These are phyloP conservation scores for Andrena bicolor DNA, from an alignment of 2,888 invertebrate species.

Conservation along the genomic window DNA sequence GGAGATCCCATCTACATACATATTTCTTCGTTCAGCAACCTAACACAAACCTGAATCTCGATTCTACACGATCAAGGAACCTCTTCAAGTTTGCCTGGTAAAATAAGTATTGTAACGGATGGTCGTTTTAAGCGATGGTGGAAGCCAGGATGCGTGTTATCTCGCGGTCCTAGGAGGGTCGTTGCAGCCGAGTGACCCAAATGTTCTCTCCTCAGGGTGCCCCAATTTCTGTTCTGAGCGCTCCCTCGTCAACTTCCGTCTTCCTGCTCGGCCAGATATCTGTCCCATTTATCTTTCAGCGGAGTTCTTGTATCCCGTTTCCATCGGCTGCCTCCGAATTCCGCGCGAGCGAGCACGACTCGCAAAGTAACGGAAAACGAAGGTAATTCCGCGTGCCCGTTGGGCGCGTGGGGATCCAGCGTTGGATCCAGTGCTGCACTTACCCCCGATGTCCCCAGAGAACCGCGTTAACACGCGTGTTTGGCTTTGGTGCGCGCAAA, in stretches of 20 bases:
- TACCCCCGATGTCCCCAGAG: constrained; percentile 16
- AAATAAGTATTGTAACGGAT: not conserved
- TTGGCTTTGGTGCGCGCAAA: constrained; percentile 22
- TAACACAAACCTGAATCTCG: not conserved
- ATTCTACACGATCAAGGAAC: not conserved
- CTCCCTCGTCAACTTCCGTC: not conserved
- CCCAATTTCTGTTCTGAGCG: constrained; percentile 10
- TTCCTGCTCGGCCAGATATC: not conserved
- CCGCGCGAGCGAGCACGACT: not conserved
- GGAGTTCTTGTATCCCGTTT: not conserved
- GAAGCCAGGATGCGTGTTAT: constrained; percentile 18
- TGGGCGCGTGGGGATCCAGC: constrained; percentile 6
- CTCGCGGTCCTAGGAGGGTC: constrained; percentile 12
- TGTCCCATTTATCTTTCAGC: constrained; percentile 1
- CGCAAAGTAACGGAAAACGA: not conserved
- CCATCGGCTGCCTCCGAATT: not conserved
- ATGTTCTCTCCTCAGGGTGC: not conserved
- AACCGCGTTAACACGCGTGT: constrained; percentile 34
- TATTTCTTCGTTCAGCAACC: no score
- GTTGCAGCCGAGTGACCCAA: constrained; percentile 12
- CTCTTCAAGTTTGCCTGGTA: constrained; percentile 10
- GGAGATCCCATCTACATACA: no score
- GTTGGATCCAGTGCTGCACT: constrained; percentile 29
- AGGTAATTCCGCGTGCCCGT: not conserved
- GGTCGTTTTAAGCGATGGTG: constrained; percentile 9